phyloP scores from a whole-genome alignment of 2,113 vertebrate species.

The Antechinus flavipes region DNA sequence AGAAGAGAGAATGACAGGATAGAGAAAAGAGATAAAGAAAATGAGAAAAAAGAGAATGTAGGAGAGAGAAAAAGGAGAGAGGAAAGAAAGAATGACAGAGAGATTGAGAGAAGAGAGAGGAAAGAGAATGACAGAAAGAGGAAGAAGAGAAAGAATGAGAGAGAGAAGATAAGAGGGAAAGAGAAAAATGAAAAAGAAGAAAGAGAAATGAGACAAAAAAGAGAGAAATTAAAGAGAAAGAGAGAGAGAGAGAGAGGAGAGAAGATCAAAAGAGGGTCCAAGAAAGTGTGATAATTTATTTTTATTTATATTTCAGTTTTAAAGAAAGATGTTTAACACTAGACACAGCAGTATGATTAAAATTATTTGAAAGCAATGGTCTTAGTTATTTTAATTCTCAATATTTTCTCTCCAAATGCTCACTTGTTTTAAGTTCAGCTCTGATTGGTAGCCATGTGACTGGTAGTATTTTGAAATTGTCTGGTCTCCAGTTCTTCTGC shows the following conservation, averaged over 20 bases:
- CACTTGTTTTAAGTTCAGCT: constrained; percentile 39
- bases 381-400: not conserved
- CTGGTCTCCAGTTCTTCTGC: not conserved
- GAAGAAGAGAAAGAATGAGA: too few relatives aligned
- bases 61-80: too few relatives aligned
- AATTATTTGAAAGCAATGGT: not conserved
- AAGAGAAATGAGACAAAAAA: too few relatives aligned
- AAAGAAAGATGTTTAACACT: not conserved
- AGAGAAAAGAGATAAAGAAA: too few relatives aligned
- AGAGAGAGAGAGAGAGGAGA: not conserved
- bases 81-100: too few relatives aligned
- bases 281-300: not conserved
- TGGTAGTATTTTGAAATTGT: not conserved
- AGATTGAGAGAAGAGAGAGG: too few relatives aligned
- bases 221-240: not conserved
- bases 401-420: not conserved
- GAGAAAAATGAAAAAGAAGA: too few relatives aligned
- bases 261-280: not conserved
- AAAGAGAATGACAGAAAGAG: too few relatives aligned
- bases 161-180: too few relatives aligned
- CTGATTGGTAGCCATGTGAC: constrained; percentile 1
- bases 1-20: too few relatives aligned
- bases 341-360: not conserved
- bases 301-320: not conserved
- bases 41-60: too few relatives aligned